Conservation (phyloP, 1,140 invertebrate species). For the Meloidogyne floridensis region DNA sequence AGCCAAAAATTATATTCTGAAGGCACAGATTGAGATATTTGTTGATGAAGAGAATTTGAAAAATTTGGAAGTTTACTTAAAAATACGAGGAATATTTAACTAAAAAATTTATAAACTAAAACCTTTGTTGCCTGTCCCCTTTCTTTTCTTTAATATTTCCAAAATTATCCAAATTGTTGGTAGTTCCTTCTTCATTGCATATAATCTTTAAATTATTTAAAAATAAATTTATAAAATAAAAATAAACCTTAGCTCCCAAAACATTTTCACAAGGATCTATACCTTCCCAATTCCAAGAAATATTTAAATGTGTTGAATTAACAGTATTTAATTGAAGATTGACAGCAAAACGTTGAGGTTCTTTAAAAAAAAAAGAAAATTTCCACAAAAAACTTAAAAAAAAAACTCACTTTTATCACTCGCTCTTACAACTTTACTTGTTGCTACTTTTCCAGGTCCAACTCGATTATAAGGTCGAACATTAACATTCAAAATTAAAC, state of each 20-base stretch:
- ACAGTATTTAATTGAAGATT: slow-evolving; percentile 38
- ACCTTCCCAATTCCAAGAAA: slow-evolving; percentile 49
- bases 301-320: slow-evolving; percentile 52
- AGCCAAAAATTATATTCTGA: slow-evolving; percentile 45
- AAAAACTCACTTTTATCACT: slow-evolving; percentile 30
- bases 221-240: no score
- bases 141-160: slow-evolving; percentile 3
- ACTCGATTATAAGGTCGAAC: slow-evolving; percentile 50
- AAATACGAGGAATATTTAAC: no score
- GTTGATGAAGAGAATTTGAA: not conserved
- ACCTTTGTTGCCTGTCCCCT: slow-evolving; percentile 3
- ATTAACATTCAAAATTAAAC: slow-evolving; percentile 40
- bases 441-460: slow-evolving; percentile 36
- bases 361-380: slow-evolving; percentile 31
- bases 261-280: slow-evolving; percentile 50
- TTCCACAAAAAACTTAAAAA: not conserved
- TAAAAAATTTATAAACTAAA: slow-evolving; percentile 11
- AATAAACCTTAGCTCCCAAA: slow-evolving; percentile 41
- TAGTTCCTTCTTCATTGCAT: not conserved
- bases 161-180: not conserved
- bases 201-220: not conserved
- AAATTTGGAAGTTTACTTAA: slow-evolving; percentile 8
- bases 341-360: slow-evolving; percentile 44
- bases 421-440: slow-evolving; percentile 46
- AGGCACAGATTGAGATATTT: slow-evolving; percentile 40